phyloP scores from a whole-genome alignment of 2,113 vertebrate genomes.

The Pycnonotus jocosus region DNA sequence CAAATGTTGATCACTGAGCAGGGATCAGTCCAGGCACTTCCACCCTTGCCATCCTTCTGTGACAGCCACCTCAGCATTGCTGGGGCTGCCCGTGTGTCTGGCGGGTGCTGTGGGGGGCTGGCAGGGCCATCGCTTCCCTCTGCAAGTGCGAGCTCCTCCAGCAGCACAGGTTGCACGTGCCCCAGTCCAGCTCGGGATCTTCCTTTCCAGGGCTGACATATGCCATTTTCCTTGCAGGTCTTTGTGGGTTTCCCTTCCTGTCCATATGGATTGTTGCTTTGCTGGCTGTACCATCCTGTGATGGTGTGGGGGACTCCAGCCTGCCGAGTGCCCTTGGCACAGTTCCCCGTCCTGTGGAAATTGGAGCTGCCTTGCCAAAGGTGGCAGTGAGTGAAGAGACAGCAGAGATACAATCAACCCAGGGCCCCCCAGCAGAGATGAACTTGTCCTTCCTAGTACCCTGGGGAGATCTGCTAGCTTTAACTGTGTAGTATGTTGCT shows the following conservation, averaged over 20 bases:
- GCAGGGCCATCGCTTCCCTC: background rate
- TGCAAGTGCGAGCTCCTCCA: rapidly evolving
- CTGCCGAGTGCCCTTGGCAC: background rate
- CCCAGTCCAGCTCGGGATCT: background rate
- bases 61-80: background rate
- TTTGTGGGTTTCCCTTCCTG: background rate
- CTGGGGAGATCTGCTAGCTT: background rate
- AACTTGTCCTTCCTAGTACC: background rate
- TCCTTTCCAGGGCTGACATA: background rate
- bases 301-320: background rate
- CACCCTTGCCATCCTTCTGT: rapidly evolving
- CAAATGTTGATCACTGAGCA: background rate
- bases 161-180: background rate
- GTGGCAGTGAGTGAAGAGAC: background rate
- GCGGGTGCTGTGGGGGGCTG: rapidly evolving
- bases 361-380: background rate
- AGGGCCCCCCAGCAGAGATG: too few relatives aligned
- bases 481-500: background rate
- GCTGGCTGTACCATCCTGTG: rapidly evolving
- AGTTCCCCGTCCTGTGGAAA: background rate
- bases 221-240: background rate
- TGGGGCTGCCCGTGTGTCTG: background rate
- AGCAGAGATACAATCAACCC: background rate
- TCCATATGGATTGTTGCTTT: background rate
- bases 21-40: background rate